Conservation (phyloP, 2,888 invertebrate species). For the Cheilosia scutellata region DNA sequence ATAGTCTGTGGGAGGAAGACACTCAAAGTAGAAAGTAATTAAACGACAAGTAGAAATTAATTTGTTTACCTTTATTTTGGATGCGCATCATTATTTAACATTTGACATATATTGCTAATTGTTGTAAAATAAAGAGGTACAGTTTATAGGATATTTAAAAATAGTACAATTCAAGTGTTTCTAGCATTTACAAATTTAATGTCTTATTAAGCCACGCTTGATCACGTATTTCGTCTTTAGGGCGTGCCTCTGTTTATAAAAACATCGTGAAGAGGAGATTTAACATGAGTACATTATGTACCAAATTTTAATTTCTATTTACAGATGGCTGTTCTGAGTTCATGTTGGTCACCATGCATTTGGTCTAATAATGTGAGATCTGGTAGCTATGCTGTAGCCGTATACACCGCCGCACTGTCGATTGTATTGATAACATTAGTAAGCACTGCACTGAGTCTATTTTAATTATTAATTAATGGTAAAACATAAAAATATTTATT, state of each 20-base stretch:
- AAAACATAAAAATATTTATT: slow-evolving; percentile 32
- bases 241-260: slow-evolving; percentile 21
- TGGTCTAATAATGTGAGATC: slow-evolving; percentile 92
- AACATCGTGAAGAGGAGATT: background rate
- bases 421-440: slow-evolving; percentile 89
- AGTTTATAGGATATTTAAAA: too few species aligned
- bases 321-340: slow-evolving; percentile 88
- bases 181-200: background rate
- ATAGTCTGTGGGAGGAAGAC: background rate
- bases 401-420: slow-evolving; percentile 91
- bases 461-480: background rate
- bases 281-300: too few species aligned
- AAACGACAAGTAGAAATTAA: background rate
- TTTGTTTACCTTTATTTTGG: background rate
- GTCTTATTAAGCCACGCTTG: background rate
- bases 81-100: too few species aligned
- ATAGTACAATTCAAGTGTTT: too few species aligned
- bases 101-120: background rate
- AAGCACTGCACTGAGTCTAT: slow-evolving; percentile 36
- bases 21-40: too few species aligned
- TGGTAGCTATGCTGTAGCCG: slow-evolving; percentile 91
- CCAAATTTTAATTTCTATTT: too few species aligned
- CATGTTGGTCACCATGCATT: slow-evolving; percentile 95
- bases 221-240: background rate
- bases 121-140: background rate